Percentiles rank a stretch among this genome's conserved stretches.
These are phyloP conservation scores for Ptychadena robeensis DNA, from an alignment of 2,797 vertebrate genomes.

Conservation along the genomic window DNA sequence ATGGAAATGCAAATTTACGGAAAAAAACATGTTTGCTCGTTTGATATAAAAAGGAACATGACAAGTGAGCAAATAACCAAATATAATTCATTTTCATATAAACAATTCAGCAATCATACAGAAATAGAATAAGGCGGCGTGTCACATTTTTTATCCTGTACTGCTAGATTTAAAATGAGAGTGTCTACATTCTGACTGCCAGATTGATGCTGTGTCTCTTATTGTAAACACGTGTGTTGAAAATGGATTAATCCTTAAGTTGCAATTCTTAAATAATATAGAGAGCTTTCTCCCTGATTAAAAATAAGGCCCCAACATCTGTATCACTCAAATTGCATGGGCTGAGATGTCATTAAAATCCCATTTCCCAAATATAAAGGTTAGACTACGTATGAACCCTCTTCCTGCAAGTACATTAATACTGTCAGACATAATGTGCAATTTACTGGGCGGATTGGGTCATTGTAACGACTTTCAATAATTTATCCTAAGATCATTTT, in stretches of 20 bases:
- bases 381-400: not conserved
- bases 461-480: too few relatives aligned
- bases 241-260: slow-evolving; percentile 3
- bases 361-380: not conserved
- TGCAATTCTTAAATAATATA: not conserved
- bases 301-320: not conserved
- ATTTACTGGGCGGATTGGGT: too few relatives aligned
- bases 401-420: too few relatives aligned
- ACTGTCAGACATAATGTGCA: too few relatives aligned
- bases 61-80: slow-evolving; percentile 45
- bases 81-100: slow-evolving; percentile 38
- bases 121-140: slow-evolving; percentile 8
- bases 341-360: not conserved
- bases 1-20: slow-evolving; percentile 40
- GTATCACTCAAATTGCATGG: not conserved
- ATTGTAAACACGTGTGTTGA: slow-evolving; percentile 2
- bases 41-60: slow-evolving; percentile 34
- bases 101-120: slow-evolving; percentile 32
- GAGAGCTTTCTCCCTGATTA: slow-evolving; percentile 13
- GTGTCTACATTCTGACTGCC: slow-evolving; percentile 31
- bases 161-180: slow-evolving; percentile 28
- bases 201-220: slow-evolving; percentile 15
- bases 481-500: too few relatives aligned
- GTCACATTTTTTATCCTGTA: slow-evolving; percentile 38
- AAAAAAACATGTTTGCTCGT: slow-evolving; percentile 22